Percentiles rank a stretch among this genome's conserved stretches.
These are phyloP conservation scores for Hylaeus volcanicus DNA, from an alignment of 1,140 invertebrate genomes.

Conservation along the genomic window DNA sequence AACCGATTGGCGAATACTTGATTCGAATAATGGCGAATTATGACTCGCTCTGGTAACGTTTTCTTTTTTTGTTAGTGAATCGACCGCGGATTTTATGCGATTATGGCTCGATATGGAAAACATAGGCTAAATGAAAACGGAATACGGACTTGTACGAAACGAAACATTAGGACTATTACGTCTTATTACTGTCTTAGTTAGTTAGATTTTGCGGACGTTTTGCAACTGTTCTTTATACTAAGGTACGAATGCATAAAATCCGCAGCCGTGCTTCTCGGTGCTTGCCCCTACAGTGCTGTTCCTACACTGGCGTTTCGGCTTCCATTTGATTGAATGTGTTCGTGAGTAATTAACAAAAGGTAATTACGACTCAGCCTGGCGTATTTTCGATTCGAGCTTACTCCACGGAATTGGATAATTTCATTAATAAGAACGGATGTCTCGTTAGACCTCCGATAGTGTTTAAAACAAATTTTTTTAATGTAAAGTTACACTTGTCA, in stretches of 20 bases:
- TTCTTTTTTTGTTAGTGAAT: conserved; percentile 33
- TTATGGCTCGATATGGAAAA: too few relatives aligned
- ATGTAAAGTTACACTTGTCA: background rate
- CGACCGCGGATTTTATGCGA: too few relatives aligned
- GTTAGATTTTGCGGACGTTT: too few relatives aligned
- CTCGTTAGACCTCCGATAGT: too few relatives aligned
- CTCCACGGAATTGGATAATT: background rate
- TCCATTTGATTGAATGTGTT: conserved; percentile 27
- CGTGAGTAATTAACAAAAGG: conserved; percentile 26
- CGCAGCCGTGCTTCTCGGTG: background rate
- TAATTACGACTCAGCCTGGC: conserved; percentile 8
- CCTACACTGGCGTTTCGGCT: conserved; percentile 1
- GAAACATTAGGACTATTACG: too few relatives aligned
- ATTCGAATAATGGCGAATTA: conserved; percentile 33
- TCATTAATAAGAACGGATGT: background rate
- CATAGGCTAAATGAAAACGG: too few relatives aligned
- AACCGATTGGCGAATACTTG: conserved; percentile 20
- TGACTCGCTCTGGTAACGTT: conserved; percentile 34
- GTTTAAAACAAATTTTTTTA: too few relatives aligned
- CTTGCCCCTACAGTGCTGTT: background rate
- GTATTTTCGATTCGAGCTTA: background rate
- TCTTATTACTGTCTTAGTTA: too few relatives aligned
- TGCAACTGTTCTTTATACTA: too few relatives aligned
- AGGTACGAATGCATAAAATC: too few relatives aligned
- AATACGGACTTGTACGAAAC: too few relatives aligned